Base-by-base conservation (phyloP, 2,113 vertebrate species). In the Ophthalmolycus amberensis region DNA sequence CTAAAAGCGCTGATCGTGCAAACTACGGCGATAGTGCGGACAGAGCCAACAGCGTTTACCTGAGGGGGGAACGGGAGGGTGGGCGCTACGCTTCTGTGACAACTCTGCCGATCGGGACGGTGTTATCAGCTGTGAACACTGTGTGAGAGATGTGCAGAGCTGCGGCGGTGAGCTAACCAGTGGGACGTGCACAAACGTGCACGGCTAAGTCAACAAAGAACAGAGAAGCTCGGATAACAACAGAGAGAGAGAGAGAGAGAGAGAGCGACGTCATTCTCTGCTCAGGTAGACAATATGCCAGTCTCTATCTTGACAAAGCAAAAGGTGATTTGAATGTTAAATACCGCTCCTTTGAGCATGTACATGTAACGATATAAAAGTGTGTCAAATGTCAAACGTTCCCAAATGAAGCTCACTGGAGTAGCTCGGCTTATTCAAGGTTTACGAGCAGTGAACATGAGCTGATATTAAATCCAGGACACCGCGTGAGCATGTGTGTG, bases 401-500 rank as follows among this genome's bases (percentile, higher is more conserved):
- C 10, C 56, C 25, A 60, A 50, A 42, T 34, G 2, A 44, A 44
- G 11, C 52, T 42, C 37, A 38, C 25, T 59, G 6, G 29, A 48
- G 20, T 14, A 22, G 25, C 52, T 58, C 10, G 6, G 29, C 64
- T 72, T 22, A 22, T 69, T 59, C 5, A 38, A 50, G 46, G 58
- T 75, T 76, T 76, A 34, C 66, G 83, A 70, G 32, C 10, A 65
- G 22, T 15, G 58, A 76, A 83, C 29, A 65, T 42, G 18, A 75
- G 59, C 6, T 44, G 0, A n/a, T 27, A 52, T 34, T 16, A 38
- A 73, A 80, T 72, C 12, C 27, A 68, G 67, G 46, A 42, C 42
- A 72, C 10, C 54, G 25, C 5, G 14, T 22, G 29, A 2, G 18
- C 50, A 22, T 68, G 32, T n/a, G n/a, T 50, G 40, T 10, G 22